Conservation (phyloP, 2,113 vertebrate species). For the Stercorarius parasiticus region DNA sequence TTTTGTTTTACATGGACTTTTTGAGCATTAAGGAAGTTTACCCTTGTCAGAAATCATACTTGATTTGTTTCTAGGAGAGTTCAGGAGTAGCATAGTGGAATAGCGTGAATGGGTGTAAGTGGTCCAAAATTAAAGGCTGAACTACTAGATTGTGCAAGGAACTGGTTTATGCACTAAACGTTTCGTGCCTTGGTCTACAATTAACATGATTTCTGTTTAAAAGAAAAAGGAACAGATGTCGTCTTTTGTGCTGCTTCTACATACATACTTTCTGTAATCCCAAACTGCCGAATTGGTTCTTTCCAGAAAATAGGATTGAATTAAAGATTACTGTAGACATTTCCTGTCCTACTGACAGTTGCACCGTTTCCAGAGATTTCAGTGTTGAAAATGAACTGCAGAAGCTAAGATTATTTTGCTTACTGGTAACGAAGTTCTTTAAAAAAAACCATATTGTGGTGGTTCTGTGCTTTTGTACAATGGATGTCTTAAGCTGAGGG, state of each 20-base stretch:
- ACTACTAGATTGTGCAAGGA: slow-evolving; percentile 71
- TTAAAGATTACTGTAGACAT: slow-evolving; percentile 56
- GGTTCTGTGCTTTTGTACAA: slow-evolving; percentile 71
- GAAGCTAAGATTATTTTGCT: slow-evolving; percentile 61
- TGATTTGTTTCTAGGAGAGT: slow-evolving; percentile 63
- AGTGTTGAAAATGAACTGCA: slow-evolving; percentile 68
- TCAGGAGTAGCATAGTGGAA: slow-evolving; percentile 57
- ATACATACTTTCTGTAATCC: slow-evolving; percentile 47
- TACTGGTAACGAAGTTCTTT: slow-evolving; percentile 42
- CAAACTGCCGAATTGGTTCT: slow-evolving; percentile 34
- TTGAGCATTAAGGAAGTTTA: slow-evolving; percentile 50
- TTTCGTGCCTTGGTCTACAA: slow-evolving; percentile 84
- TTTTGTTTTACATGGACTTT: slow-evolving; percentile 57
- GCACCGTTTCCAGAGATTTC: slow-evolving; percentile 75
- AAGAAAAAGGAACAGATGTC: slow-evolving; percentile 63
- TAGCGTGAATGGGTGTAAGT: slow-evolving; percentile 64
- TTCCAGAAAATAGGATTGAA: slow-evolving; percentile 35
- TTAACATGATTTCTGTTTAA: slow-evolving; percentile 74
- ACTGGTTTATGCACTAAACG: slow-evolving; percentile 81
- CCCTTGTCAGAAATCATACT: slow-evolving; percentile 68
- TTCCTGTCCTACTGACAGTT: slow-evolving; percentile 58
- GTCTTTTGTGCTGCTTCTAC: slow-evolving; percentile 63
- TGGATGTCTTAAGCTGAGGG: slow-evolving; percentile 73
- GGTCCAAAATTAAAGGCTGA: slow-evolving; percentile 73
- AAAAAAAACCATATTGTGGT: slow-evolving; percentile 27